Percentiles rank a stretch among this genome's conserved stretches.
Evolutionary conservation across 2,113 vertebrate species (phyloP).

Genomic region (Lophochroa leadbeateri): DNA sequence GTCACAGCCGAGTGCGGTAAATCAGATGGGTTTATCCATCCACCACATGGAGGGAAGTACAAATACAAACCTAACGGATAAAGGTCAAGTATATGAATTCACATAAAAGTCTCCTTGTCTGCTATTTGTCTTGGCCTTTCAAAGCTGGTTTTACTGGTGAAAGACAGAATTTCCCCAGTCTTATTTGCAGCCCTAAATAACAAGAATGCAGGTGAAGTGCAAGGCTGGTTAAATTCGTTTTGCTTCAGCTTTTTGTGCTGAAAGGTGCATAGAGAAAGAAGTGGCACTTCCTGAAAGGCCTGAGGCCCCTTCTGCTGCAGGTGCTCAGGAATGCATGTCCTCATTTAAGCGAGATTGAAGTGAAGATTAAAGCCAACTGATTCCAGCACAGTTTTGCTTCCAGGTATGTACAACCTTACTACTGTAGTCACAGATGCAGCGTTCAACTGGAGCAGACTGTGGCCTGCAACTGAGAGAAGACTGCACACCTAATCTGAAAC

Average conservation of each 20-base stretch:
- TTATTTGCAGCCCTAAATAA: neutral
- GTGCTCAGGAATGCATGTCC: neutral
- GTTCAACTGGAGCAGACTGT: neutral
- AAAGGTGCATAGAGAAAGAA: neutral
- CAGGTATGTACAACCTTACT: neutral
- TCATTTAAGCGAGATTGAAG: neutral
- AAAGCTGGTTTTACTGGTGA: no score
- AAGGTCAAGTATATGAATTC: accelerated
- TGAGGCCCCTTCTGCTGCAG: neutral
- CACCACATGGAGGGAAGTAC: neutral
- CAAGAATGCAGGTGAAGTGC: neutral
- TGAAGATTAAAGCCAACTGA: neutral
- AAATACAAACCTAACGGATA: accelerated
- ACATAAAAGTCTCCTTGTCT: accelerated
- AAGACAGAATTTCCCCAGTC: neutral
- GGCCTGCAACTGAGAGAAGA: neutral
- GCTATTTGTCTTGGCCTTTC: neutral
- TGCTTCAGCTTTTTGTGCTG: neutral
- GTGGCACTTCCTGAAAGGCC: accelerated
- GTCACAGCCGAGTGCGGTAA: accelerated
- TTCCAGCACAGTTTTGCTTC: neutral
- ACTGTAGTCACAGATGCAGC: accelerated
- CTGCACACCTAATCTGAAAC: neutral
- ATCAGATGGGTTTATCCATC: neutral
- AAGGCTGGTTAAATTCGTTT: accelerated